These are phyloP conservation scores for Oreotrochilus melanogaster DNA, from an alignment of 2,113 vertebrate species.

Conservation along the genomic window DNA sequence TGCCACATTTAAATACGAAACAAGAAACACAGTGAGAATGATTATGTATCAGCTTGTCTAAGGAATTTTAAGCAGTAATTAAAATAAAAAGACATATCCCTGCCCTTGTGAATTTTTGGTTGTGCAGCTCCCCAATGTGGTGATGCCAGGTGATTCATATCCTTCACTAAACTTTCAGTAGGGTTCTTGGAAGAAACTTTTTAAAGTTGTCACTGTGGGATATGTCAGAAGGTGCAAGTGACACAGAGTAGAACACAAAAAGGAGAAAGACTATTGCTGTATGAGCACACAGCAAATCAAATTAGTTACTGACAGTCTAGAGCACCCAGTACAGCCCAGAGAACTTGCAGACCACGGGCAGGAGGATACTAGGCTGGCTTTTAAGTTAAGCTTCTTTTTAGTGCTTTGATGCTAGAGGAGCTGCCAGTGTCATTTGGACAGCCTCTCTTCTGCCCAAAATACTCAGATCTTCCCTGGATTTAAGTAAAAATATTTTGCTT, in stretches of 20 bases:
- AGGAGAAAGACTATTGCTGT: background rate
- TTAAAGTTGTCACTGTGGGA: background rate
- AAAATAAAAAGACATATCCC: background rate
- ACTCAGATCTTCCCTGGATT: background rate
- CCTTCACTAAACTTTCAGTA: background rate
- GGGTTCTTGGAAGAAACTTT: background rate
- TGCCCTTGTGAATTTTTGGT: background rate
- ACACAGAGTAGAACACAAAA: background rate
- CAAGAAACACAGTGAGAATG: background rate
- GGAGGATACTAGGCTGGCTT: background rate
- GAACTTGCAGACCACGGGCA: background rate
- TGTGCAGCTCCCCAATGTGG: rapidly evolving
- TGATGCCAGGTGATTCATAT: background rate
- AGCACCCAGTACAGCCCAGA: background rate
- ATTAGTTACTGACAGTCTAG: background rate
- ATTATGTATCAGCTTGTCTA: background rate
- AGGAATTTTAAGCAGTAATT: background rate
- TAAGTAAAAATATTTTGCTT: background rate
- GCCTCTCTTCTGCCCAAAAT: background rate
- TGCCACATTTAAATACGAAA: background rate
- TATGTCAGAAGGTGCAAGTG: background rate
- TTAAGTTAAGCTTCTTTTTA: background rate
- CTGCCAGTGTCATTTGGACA: background rate
- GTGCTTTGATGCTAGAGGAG: background rate
- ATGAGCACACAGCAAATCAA: background rate